A percentile compares a stretch with the other conserved stretches of the same genome.
These are phyloP conservation scores for Orchesella flavescens DNA, from an alignment of 2,888 invertebrate genomes.

Conservation along the genomic window DNA sequence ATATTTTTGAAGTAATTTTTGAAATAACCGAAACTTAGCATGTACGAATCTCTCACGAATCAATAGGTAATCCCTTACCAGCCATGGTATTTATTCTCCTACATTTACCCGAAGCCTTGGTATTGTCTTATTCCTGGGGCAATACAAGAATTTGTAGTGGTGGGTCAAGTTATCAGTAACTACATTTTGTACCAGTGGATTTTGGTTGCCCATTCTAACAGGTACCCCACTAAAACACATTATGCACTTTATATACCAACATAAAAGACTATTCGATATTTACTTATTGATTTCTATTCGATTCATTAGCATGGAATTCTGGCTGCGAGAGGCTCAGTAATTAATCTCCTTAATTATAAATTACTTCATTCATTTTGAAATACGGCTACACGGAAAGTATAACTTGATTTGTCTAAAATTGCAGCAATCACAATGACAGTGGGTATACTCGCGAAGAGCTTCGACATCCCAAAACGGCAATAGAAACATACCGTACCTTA, in stretches of 20 bases:
- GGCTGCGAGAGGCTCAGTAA: constrained; percentile 63
- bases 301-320: constrained; percentile 38
- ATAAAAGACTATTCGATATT: too few relatives aligned
- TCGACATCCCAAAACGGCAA: constrained; percentile 25
- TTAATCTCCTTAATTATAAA: background rate
- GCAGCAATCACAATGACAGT: constrained; percentile 51
- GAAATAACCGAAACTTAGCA: too few relatives aligned
- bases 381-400: background rate
- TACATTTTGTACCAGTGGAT: constrained; percentile 59
- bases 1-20: too few relatives aligned
- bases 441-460: constrained; percentile 45
- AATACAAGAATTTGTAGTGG: constrained; percentile 60
- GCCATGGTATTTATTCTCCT: constrained; percentile 64
- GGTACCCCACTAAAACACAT: too few relatives aligned
- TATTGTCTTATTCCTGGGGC: constrained; percentile 65
- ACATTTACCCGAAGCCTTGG: constrained; percentile 61
- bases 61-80: constrained; percentile 59
- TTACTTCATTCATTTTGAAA: too few relatives aligned
- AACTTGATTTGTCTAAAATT: background rate
- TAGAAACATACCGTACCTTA: constrained; percentile 48
- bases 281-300: too few relatives aligned
- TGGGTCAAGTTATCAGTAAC: constrained; percentile 49
- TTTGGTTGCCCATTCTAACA: constrained; percentile 57
- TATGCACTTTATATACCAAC: too few relatives aligned
- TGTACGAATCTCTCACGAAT: too few relatives aligned